Percentiles rank a stretch among this genome's conserved stretches.
These are phyloP conservation scores for Synanceia verrucosa DNA, from an alignment of 2,797 vertebrate genomes.

Conservation along the genomic window DNA sequence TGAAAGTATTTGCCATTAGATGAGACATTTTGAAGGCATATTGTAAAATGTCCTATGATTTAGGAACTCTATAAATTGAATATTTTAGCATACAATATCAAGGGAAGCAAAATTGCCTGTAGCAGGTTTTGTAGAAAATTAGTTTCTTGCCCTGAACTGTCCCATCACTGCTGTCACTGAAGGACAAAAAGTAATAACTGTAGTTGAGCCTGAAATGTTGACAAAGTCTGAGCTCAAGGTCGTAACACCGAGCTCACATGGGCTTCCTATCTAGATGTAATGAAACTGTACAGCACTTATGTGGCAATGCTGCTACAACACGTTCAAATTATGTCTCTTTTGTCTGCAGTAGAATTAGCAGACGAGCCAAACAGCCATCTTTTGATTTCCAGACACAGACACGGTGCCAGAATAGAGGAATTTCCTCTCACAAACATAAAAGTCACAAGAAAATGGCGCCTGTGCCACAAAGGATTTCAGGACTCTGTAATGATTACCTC, in stretches of 20 bases:
- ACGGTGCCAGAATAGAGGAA: constrained; percentile 14
- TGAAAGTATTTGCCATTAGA: neutral
- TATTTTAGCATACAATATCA: constrained; percentile 8
- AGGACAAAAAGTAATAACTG: constrained; percentile 47
- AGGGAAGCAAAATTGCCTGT: neutral
- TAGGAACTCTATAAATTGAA: constrained; percentile 15
- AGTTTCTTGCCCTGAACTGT: neutral
- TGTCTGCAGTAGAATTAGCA: neutral
- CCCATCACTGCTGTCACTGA: neutral
- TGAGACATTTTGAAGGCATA: constrained; percentile 19
- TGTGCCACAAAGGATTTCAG: constrained; percentile 21
- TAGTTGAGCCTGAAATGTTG: constrained; percentile 45
- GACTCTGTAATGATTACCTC: constrained; percentile 41
- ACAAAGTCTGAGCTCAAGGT: constrained; percentile 13
- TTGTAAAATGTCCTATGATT: constrained; percentile 31
- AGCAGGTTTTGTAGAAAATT: constrained; percentile 27
- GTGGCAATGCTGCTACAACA: constrained; percentile 38
- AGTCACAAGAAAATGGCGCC: constrained; percentile 27
- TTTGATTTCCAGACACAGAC: constrained; percentile 26
- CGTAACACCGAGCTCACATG: constrained; percentile 36
- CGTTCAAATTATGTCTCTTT: constrained; percentile 23
- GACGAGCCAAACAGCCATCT: constrained; percentile 4
- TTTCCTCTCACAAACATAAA: constrained; percentile 7
- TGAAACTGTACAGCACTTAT: constrained; percentile 14
- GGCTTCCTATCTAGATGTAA: constrained; percentile 44